Evolutionary conservation across 2,797 vertebrate species (phyloP), one percentile per base, ranked within the genome.

Genomic region (Clarias pachynema): DNA sequence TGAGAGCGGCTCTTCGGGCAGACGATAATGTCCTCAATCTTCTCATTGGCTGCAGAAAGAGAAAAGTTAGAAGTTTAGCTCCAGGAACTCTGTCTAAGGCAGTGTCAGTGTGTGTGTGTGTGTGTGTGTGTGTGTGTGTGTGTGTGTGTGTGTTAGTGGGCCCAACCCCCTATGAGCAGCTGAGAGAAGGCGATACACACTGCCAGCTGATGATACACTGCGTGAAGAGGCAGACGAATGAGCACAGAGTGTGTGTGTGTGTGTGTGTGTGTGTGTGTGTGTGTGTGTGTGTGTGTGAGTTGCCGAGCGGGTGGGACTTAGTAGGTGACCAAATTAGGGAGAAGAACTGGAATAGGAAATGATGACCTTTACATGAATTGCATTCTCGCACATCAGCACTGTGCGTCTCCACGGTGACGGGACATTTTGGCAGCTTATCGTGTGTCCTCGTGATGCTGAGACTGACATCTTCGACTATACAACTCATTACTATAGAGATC

Each of bases 21-120:
- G 94, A 96, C 97, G 95, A 98, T 98, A 96, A 99, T 99, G 89
- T 99, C 97, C 89, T 96, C 97, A 80, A 99, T 98, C 96, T 99
- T 99, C 91, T 99, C 98, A 91, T 99, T 99, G 91, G 98, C 98
- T 99, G 95, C 86, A 92, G 84, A 87, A 44, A 88, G 31, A 92
- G 82, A 83, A 80, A 85, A 22, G 59, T 44, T 16, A 37, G 29
- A 53, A 56, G 31, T 83, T 79, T 29, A 77, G 26, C 57, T 60
- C 6, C 53, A 69, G 6, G 2, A 78, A 34, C 29, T 59, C 18
- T 34, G 74, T 77, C 29, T 31, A 40, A 7, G 5, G 37, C 20
- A 62, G 57, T 56, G 53, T 31, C 24, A 5, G 14, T 68, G 82
- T n/a, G 78, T n/a, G 78, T 69, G 63, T 63, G 37, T 40, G 56